Evolutionary conservation across 2,113 vertebrate species (phyloP), one percentile per base, ranked within the genome.

Genomic region (Tragulus kanchil): DNA sequence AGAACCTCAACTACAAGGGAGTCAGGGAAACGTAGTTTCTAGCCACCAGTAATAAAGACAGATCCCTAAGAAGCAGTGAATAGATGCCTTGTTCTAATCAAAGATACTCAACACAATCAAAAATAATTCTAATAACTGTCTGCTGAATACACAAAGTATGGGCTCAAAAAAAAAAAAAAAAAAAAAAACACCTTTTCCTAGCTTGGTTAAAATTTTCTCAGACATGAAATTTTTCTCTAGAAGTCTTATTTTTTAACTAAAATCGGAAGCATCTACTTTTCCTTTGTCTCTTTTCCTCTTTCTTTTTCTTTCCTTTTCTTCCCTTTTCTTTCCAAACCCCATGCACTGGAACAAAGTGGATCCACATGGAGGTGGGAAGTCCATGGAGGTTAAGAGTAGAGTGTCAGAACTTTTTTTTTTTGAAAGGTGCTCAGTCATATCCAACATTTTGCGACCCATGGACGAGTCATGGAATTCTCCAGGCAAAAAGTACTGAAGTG

Each of bases 241-340:
- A n/a, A 82, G 45, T 11, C 19, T 89, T 65, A 82, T 71, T 56
- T 93, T 90, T 79, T 61, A 62, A 77, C 28, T 85, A 62, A 96
- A 95, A 85, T 54, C 13, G 59, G 71, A 91, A 85, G 28, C 17
- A 67, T 17, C 26, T 96, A 16, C 12, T 81, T 83, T 95, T 12
- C 8, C 21, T 48, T 16, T 15, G 54, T 23, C 28, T 45, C 56
- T 65, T 86, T 31, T 56, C 17, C 15, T 65, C 36, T 90, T 67
- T 19, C 82, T 61, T 58, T 9, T 54, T 48, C 7, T 87, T 73
- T 9, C 54, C 17, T 88, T 89, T 78, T 14, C 36, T 36, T 36
- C 36, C 36, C 36, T 36, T 36, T 36, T 36, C 36, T 36, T 36
- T 36, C 36, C 36, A 36, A 36, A 36, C 36, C 36, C 36, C 36